Percentiles rank a stretch among this genome's conserved stretches.
phyloP scores from a whole-genome alignment of 2,888 invertebrate species.

The Cephalotes varians region DNA sequence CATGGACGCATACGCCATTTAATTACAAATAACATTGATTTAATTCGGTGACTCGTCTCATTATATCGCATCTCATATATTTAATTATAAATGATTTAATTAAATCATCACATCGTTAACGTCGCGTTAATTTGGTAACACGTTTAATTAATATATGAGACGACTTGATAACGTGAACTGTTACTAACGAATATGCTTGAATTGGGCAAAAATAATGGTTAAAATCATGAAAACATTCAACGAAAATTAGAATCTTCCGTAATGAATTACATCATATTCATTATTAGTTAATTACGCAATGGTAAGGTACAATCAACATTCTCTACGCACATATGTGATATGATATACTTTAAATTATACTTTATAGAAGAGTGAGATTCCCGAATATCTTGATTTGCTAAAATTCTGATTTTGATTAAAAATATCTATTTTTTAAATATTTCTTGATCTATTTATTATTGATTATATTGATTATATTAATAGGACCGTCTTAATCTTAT shows the following conservation, averaged over 20 bases:
- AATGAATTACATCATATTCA: conserved; percentile 30
- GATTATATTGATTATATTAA: neutral
- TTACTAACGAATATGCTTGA: conserved; percentile 25
- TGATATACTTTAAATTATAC: conserved; percentile 6
- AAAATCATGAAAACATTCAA: conserved; percentile 29
- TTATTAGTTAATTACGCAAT: conserved; percentile 36
- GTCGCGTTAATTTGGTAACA: conserved; percentile 69
- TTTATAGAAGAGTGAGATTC: neutral
- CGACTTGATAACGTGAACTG: conserved; percentile 47
- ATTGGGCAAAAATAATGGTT: conserved; percentile 35
- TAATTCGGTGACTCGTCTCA: conserved; percentile 61
- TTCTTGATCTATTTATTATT: conserved; percentile 4
- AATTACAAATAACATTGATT: conserved; percentile 73
- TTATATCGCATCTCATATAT: conserved; percentile 59
- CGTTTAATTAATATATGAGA: conserved; percentile 69
- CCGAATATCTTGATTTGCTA: neutral
- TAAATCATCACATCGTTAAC: conserved; percentile 65
- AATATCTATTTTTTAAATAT: neutral
- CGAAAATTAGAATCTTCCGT: conserved; percentile 1
- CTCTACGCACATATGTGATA: neutral
- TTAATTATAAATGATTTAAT: conserved; percentile 71
- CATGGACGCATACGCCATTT: conserved; percentile 33
- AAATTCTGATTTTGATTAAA: neutral
- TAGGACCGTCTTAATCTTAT: neutral
- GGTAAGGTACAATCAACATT: conserved; percentile 11